Evolutionary conservation across 2,888 invertebrate species (phyloP).

Genomic region (Chrysolina americana): DNA sequence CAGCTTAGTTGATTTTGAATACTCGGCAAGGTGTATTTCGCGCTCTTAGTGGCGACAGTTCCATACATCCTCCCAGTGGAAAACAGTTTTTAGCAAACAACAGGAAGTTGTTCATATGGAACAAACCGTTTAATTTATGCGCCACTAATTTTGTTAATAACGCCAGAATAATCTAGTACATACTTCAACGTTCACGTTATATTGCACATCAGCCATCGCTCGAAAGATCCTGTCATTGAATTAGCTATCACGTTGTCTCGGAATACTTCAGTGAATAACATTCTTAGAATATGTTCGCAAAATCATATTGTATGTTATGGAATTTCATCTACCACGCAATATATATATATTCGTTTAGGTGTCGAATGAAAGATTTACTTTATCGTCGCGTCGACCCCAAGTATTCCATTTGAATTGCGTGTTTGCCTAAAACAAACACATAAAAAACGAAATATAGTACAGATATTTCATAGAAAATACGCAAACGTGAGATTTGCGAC

Average conservation of each 20-base stretch:
- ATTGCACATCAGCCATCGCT: neutral
- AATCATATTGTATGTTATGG: too few species aligned
- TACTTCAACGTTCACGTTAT: slow-evolving; percentile 1
- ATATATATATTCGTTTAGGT: neutral
- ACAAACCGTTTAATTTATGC: slow-evolving; percentile 22
- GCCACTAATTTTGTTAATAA: slow-evolving; percentile 9
- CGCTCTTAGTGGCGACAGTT: neutral
- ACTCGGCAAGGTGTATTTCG: neutral
- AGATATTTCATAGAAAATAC: slow-evolving; percentile 26
- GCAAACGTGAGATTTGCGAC: slow-evolving; percentile 33
- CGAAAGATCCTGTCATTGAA: neutral
- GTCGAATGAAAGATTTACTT: slow-evolving; percentile 15
- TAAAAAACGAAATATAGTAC: slow-evolving; percentile 29
- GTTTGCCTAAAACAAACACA: slow-evolving; percentile 29
- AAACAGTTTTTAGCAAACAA: neutral
- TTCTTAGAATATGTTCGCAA: neutral
- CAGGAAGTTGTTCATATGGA: slow-evolving; percentile 8
- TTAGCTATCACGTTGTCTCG: neutral
- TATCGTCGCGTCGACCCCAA: neutral
- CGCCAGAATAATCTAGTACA: slow-evolving; percentile 19
- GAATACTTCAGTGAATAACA: neutral
- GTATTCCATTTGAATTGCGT: slow-evolving; percentile 20
- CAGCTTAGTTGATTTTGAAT: neutral
- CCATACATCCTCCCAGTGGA: neutral
- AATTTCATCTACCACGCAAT: neutral